Base-by-base conservation (phyloP, 1,140 invertebrate species). In the Drosophila ercepeae region DNA sequence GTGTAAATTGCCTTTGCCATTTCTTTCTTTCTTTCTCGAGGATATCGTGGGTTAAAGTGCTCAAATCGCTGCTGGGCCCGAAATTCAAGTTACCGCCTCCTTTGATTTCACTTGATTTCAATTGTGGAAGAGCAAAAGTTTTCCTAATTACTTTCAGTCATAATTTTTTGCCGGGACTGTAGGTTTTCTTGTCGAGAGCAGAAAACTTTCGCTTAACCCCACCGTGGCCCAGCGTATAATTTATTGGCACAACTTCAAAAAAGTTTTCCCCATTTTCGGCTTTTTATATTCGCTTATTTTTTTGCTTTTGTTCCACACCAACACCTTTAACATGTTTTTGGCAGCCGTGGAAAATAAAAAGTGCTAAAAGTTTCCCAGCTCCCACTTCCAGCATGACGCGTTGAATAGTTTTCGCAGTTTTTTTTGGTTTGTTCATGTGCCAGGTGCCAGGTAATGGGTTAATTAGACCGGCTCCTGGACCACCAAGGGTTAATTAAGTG, bases 311-410 rank as follows among this genome's bases (percentile, higher is more conserved):
- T 73, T 73, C 48, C 55, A 21, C 29, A 34, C 81, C 81, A 86
- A 86, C 79, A 86, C 76, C 82, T 84, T 86, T 61, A 65, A 65
- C 81, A 81, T 79, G 81, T 76, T 88, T 76, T 76, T 81, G 76
- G 81, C 81, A 86, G 69, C 69, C 49, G 21, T 59, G 49, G 29
- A 41, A 13, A 51, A 67, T 65, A 78, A 83, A 84, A 76, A 81
- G 58, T 55, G 63, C 48, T 32, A 52, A 76, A 86, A 73, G 42
- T 72, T 73, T 48, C 32, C 6, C 34, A 32, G n/a, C 57, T 51
- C 39, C 11, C 45, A 71, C 55, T 50, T n/a, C 58, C 60, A 75
- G 69, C 78, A 83, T 83, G 78, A 82, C 71, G 61, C 51, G 71
- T 58, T 64, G 53, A 68, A 73, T 67, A 72, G 67, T 68, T 76